Percentiles rank a stretch among this genome's conserved stretches.
Evolutionary conservation across 2,797 vertebrate species (phyloP).

Genomic region (Pteropus rufus): DNA sequence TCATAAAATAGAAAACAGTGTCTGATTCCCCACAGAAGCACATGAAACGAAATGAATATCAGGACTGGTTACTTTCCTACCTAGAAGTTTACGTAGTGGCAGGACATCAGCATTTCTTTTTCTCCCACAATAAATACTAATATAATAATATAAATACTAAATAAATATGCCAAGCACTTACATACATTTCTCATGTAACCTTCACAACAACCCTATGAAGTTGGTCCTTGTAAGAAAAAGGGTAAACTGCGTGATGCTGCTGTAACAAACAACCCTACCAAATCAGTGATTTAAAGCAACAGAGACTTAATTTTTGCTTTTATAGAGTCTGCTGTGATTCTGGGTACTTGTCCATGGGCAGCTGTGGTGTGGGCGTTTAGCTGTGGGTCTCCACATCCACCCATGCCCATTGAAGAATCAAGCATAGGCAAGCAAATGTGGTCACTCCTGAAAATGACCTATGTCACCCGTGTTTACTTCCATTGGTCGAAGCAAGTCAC

Average conservation of each 20-base stretch:
- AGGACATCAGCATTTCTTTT: not conserved
- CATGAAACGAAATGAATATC: not conserved
- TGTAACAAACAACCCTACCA: not conserved
- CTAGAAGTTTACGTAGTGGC: not conserved
- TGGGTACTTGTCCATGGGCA: not conserved
- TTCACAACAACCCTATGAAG: not conserved
- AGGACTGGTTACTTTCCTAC: not conserved
- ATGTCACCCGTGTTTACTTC: not conserved
- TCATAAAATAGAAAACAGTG: not conserved
- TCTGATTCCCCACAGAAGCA: not conserved
- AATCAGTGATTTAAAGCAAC: not conserved
- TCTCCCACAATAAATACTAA: not conserved
- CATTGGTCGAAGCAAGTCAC: not conserved
- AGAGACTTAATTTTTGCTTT: not conserved
- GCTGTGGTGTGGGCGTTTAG: not conserved
- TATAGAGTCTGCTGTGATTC: not conserved
- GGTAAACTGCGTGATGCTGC: not conserved
- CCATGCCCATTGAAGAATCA: not conserved
- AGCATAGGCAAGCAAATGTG: not conserved
- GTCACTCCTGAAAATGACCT: not conserved
- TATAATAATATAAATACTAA: no score
- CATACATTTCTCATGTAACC: not conserved
- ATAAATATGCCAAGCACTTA: not conserved
- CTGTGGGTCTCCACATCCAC: not conserved
- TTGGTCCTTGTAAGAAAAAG: not conserved